phyloP scores from a whole-genome alignment of 2,797 vertebrate genomes.

The Pseudochirops corinnae region DNA sequence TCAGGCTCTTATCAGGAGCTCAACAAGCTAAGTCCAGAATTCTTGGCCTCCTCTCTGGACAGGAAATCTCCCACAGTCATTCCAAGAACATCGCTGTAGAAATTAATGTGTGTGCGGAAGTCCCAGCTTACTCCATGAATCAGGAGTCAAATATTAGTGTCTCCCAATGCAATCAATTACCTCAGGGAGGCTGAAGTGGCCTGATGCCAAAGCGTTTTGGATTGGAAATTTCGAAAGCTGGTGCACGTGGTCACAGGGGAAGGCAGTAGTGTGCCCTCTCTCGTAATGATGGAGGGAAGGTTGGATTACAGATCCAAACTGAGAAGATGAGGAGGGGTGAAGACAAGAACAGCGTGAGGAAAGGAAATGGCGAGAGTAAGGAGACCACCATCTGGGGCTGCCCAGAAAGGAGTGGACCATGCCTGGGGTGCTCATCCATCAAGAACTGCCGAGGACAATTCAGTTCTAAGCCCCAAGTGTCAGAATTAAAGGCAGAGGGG shows the following conservation, averaged over 20 bases:
- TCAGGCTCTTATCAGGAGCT: background rate
- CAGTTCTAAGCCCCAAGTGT: background rate
- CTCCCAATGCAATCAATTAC: background rate
- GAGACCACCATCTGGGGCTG: fast-evolving
- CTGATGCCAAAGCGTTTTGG: background rate
- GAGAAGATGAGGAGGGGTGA: background rate
- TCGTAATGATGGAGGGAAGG: background rate
- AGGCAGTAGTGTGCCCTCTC: background rate
- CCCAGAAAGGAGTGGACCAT: background rate
- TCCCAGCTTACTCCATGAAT: background rate
- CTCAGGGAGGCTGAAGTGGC: background rate
- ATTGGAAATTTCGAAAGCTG: background rate
- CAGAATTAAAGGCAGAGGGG: background rate
- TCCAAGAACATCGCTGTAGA: background rate
- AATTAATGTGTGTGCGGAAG: background rate
- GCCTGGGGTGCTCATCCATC: too few species aligned
- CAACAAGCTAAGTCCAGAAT: too few species aligned
- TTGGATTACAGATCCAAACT: background rate
- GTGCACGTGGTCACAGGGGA: background rate
- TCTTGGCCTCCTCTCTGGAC: background rate
- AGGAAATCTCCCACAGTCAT: background rate
- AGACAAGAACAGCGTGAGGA: background rate
- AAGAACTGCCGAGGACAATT: background rate
- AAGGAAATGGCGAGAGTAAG: background rate
- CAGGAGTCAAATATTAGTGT: background rate